Conservation (phyloP, 2,113 vertebrate genomes). For the Mungos mungo region DNA sequence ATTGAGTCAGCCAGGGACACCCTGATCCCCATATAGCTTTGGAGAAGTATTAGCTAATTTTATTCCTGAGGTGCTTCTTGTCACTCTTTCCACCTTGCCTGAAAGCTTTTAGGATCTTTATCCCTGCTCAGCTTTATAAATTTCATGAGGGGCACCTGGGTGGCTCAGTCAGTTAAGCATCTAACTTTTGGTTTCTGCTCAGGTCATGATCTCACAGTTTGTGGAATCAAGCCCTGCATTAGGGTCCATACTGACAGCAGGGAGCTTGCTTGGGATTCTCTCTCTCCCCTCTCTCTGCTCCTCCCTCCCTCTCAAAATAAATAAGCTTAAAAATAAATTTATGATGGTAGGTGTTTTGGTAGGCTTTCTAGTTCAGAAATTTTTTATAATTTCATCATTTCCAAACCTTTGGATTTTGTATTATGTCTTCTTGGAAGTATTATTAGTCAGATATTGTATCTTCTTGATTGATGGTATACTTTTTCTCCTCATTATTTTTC, state of each 20-base stretch:
- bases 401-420: not conserved
- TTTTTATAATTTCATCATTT: constrained; percentile 22
- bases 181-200: no score
- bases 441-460: not conserved
- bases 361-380: not conserved
- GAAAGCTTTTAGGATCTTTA: constrained; percentile 9
- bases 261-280: no score
- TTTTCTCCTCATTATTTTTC: not conserved
- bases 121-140: not conserved
- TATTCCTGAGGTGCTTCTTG: not conserved
- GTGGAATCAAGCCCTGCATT: no score
- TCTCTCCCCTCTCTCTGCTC: no score
- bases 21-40: not conserved
- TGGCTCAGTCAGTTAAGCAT: no score
- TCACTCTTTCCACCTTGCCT: not conserved
- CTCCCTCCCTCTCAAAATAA: no score
- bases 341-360: not conserved
- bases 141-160: not conserved
- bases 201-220: no score
- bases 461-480: not conserved
- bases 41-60: not conserved
- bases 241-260: no score
- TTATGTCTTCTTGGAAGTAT: not conserved
- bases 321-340: no score
- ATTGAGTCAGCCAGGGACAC: not conserved